Evolutionary conservation across 2,113 vertebrate species (phyloP).

Genomic region (Notothenia rossii): DNA sequence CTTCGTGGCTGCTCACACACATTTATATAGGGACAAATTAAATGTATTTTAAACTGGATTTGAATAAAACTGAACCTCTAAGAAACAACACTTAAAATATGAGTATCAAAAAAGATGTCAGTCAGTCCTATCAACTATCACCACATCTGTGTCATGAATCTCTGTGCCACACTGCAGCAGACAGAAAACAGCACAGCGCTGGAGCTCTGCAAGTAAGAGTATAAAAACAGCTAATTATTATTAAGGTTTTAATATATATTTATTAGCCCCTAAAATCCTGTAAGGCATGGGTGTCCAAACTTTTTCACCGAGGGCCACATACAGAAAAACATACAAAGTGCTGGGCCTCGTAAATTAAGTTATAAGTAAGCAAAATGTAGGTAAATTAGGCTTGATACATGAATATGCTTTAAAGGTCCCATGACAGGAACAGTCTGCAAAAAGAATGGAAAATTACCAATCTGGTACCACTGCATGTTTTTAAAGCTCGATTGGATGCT

Average conservation of each 20-base stretch:
- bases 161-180: slow-evolving; percentile 88
- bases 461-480: no score
- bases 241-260: background rate
- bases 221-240: background rate
- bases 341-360: no score
- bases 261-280: no score
- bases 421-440: no score
- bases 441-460: no score
- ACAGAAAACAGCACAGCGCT: slow-evolving; percentile 91
- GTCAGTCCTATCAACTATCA: slow-evolving; percentile 92
- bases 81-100: slow-evolving; percentile 84
- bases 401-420: no score
- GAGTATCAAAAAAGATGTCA: slow-evolving; percentile 89
- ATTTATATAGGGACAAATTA: background rate
- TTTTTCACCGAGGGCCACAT: no score
- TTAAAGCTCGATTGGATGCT: no score
- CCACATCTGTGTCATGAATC: slow-evolving; percentile 88
- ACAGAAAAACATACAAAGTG: no score
- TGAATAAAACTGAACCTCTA: background rate
- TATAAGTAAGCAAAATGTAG: no score
- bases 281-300: no score
- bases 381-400: no score
- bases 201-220: slow-evolving; percentile 81
- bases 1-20: slow-evolving; percentile 71
- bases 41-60: background rate